A percentile compares a stretch with the other conserved stretches of the same genome.
These are phyloP conservation scores for Plutella xylostella DNA, from an alignment of 2,888 invertebrate species.

Conservation along the genomic window DNA sequence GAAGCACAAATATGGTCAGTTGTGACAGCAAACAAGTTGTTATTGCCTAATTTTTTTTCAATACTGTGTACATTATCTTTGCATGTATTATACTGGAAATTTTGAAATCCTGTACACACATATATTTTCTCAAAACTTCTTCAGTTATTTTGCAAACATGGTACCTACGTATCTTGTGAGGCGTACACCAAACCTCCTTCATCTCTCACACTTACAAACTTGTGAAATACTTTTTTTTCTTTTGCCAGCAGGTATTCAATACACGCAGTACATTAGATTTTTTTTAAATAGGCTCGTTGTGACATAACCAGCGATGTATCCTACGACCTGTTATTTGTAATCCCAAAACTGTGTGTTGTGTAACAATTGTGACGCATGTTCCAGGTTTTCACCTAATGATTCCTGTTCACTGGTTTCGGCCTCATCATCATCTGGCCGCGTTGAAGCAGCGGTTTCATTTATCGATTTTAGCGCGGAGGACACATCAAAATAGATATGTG, in stretches of 20 bases:
- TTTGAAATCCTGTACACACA: not conserved
- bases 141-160: slow-evolving; percentile 14
- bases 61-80: not conserved
- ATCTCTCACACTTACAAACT: slow-evolving; percentile 8
- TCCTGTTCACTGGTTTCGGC: not conserved
- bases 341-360: slow-evolving; percentile 4
- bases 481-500: slow-evolving; percentile 15
- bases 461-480: slow-evolving; percentile 15
- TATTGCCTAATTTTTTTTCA: slow-evolving; percentile 3
- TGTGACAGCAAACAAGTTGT: too few relatives aligned
- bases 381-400: too few relatives aligned
- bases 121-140: slow-evolving; percentile 10
- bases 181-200: slow-evolving; percentile 15
- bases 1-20: too few relatives aligned
- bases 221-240: not conserved
- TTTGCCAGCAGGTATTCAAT: not conserved
- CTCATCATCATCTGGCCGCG: slow-evolving; percentile 1
- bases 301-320: slow-evolving; percentile 14
- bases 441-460: slow-evolving; percentile 9
- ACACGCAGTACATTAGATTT: slow-evolving; percentile 1
- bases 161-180: slow-evolving; percentile 13
- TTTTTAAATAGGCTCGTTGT: not conserved
- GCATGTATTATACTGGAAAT: not conserved
- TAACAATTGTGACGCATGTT: not conserved
- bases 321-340: slow-evolving; percentile 9